Evolutionary conservation across 2,888 invertebrate genomes (phyloP), one percentile per base, ranked within the genome.

Genomic region (Onchidella celtica): DNA sequence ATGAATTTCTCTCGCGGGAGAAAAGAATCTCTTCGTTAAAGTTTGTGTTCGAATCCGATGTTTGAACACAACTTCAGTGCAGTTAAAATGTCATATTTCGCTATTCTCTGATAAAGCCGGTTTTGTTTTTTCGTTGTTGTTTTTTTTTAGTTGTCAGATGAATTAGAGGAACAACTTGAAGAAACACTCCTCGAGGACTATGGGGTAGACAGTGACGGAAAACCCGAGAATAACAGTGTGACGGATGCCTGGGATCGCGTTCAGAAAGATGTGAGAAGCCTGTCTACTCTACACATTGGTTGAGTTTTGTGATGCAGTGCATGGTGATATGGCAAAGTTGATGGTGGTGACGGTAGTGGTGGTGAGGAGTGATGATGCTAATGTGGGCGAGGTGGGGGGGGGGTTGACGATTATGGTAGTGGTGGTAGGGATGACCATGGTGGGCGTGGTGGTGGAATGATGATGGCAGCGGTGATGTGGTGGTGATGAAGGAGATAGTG

Each of bases 231-330:
- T 21, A 27, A n/a, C 9, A 38, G 40, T 47, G 57, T 24, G 11
- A 76, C 76, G 1, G 47, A 66, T 55, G 68, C 68, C 3, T 76
- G 76, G 76, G 27, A 76, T 36, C 27, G 32, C 11, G 11, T 76
- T 14, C 76, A 76, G n/a, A 66, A 0, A 14, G 34, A 76, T 11
- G 76, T 76, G 40, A 63, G 72, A 27, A 40, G 1, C 47, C 17
- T 47, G 47, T 47, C n/a, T n/a, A 17, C 47, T 47, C 47, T 11
- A 11, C 27, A 40, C 40, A 9, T 40, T 68, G 1, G 21, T 70
- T 29, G 14, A 1, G 6, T 29, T 29, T 9, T 36, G 3, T 36
- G 34, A 9, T 34, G 36, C n/a, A 66, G 29, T 36, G n/a, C n/a
- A 21, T 32, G 4, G 32, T 34, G n/a, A 4, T 32, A 4, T 66